Conservation (phyloP, 2,113 vertebrate species). For the Synchiropus splendidus region DNA sequence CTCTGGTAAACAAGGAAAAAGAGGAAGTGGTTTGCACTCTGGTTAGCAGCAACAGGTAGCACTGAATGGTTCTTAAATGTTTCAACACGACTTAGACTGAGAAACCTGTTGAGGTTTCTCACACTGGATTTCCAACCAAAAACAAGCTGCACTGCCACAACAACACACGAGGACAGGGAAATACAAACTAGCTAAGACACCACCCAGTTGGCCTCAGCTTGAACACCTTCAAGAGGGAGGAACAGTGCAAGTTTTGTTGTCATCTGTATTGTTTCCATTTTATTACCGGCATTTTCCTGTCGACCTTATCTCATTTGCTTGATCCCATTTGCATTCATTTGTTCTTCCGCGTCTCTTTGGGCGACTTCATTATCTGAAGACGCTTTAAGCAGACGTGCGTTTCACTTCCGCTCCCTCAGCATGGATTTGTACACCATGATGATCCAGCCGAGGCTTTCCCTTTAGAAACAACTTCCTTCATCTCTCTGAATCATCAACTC, state of each 20-base stretch:
- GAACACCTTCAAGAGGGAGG: too few relatives aligned
- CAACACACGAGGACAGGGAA: too few relatives aligned
- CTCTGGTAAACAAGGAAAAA: constrained; percentile 23
- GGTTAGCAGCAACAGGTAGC: neutral
- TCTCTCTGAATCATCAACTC: too few relatives aligned
- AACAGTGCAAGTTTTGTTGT: too few relatives aligned
- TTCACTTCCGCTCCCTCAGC: constrained; percentile 19
- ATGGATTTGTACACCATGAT: constrained; percentile 11
- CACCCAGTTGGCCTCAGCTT: too few relatives aligned
- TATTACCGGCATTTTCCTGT: too few relatives aligned
- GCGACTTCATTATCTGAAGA: constrained; percentile 34
- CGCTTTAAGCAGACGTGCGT: constrained; percentile 18
- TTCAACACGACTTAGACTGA: too few relatives aligned
- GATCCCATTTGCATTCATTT: constrained; percentile 21
- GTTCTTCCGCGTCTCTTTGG: constrained; percentile 18
- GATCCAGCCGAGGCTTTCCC: constrained; percentile 11
- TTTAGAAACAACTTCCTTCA: constrained; percentile 3
- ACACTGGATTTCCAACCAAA: too few relatives aligned
- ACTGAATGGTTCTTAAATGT: too few relatives aligned
- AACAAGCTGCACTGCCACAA: too few relatives aligned
- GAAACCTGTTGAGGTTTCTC: too few relatives aligned
- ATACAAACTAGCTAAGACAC: neutral
- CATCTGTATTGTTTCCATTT: too few relatives aligned
- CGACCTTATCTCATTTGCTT: constrained; percentile 11
- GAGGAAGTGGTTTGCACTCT: constrained; percentile 4